A percentile compares a stretch with the other conserved stretches of the same genome.
Conservation (phyloP, 2,888 invertebrate genomes). For the Ariolimax columbianus region DNA sequence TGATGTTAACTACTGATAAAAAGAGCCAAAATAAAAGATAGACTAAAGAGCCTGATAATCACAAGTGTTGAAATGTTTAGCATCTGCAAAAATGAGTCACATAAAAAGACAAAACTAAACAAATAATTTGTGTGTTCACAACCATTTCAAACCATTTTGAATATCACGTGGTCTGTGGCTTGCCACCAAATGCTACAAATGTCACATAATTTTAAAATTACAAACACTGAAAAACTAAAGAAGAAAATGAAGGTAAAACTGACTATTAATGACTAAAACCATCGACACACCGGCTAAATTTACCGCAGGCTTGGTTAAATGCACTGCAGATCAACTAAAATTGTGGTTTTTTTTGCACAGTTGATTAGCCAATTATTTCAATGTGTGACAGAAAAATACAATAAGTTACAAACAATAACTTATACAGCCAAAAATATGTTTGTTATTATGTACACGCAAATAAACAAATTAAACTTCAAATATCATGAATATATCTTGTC, state of each 20-base stretch:
- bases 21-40: neutral
- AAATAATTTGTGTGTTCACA: neutral
- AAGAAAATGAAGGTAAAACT: neutral
- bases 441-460: neutral
- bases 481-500: no score
- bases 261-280: neutral
- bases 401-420: neutral
- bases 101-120: neutral
- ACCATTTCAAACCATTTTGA: neutral
- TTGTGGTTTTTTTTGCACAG: neutral
- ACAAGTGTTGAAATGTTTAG: neutral
- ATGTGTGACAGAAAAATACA: neutral
- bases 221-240: neutral
- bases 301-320: neutral
- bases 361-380: neutral
- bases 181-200: neutral
- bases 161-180: constrained; percentile 11
- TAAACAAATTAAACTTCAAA: no score
- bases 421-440: neutral
- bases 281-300: neutral
- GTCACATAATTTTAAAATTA: neutral
- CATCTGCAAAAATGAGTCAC: neutral
- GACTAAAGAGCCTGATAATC: no score
- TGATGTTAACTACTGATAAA: no score
- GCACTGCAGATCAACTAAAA: neutral